Percentiles rank a stretch among this genome's conserved stretches.
Evolutionary conservation across 2,113 vertebrate species (phyloP).

Genomic region (Rana temporaria): DNA sequence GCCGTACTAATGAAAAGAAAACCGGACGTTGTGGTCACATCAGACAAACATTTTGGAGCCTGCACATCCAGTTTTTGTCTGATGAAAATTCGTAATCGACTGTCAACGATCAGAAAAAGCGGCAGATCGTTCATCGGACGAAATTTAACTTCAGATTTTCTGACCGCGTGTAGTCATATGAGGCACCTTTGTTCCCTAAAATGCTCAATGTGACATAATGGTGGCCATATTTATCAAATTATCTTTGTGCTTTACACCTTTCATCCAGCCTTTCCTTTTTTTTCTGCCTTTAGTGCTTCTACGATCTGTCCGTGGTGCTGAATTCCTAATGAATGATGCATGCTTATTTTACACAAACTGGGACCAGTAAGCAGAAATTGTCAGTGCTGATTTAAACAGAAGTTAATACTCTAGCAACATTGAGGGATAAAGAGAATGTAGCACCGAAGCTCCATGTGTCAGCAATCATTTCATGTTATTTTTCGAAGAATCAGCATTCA

Average conservation of each 20-base stretch:
- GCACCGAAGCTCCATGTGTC: not conserved
- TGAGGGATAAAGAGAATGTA: not conserved
- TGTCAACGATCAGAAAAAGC: too few species aligned
- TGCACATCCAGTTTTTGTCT: too few species aligned
- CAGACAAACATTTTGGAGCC: too few species aligned
- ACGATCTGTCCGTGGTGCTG: constrained; percentile 41
- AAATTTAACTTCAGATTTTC: too few species aligned
- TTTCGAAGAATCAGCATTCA: not conserved
- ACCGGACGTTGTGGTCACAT: too few species aligned
- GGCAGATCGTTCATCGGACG: too few species aligned
- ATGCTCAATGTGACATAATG: too few species aligned
- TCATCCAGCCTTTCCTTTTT: not conserved
- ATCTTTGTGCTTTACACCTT: not conserved
- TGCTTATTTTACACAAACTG: not conserved
- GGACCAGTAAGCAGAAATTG: constrained; percentile 11
- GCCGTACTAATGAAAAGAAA: too few species aligned
- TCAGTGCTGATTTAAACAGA: not conserved
- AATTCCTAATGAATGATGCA: not conserved
- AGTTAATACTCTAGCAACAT: constrained; percentile 6
- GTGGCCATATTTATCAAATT: too few species aligned
- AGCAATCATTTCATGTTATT: constrained; percentile 11
- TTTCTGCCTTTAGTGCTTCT: not conserved
- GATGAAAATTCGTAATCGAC: too few species aligned
- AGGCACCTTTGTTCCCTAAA: too few species aligned
- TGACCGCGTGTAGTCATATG: too few species aligned